Conservation (phyloP, 2,797 vertebrate species). For the Remorina albescens region DNA sequence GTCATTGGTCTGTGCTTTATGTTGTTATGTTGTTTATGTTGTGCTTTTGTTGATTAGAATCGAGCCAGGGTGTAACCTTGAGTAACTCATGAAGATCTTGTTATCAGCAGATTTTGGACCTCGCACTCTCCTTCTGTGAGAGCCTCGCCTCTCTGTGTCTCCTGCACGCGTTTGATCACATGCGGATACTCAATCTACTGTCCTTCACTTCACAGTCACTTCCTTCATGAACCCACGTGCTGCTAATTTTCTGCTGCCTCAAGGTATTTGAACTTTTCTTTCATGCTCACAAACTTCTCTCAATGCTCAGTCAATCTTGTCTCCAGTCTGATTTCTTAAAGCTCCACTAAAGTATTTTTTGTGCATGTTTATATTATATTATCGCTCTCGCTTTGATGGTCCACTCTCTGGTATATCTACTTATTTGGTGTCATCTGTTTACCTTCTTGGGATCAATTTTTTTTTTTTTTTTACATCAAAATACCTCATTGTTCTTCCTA, state of each 20-base stretch:
- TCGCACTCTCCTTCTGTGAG: conserved; percentile 70
- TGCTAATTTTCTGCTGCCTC: conserved; percentile 36
- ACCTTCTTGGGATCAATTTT: conserved; percentile 16
- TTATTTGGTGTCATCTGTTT: neutral
- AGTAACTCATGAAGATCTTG: conserved; percentile 50
- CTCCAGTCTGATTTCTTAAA: neutral
- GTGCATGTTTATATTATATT: neutral
- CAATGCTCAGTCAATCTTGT: neutral
- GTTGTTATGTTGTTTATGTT: too few species aligned
- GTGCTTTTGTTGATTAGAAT: neutral
- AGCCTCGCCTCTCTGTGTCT: conserved; percentile 59
- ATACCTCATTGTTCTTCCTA: conserved; percentile 7
- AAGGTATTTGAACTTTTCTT: conserved; percentile 54
- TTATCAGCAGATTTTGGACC: conserved; percentile 82
- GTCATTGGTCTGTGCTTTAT: neutral
- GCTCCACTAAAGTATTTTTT: neutral
- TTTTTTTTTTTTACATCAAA: neutral
- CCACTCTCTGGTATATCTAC: neutral
- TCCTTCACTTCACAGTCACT: conserved; percentile 44
- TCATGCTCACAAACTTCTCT: neutral
- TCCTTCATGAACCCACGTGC: conserved; percentile 44
- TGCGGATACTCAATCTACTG: conserved; percentile 42
- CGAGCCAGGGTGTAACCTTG: conserved; percentile 61
- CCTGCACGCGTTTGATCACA: conserved; percentile 53
- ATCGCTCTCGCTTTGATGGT: neutral